These are phyloP conservation scores for Drosophila borealis DNA, from an alignment of 2,888 invertebrate genomes.

Conservation along the genomic window DNA sequence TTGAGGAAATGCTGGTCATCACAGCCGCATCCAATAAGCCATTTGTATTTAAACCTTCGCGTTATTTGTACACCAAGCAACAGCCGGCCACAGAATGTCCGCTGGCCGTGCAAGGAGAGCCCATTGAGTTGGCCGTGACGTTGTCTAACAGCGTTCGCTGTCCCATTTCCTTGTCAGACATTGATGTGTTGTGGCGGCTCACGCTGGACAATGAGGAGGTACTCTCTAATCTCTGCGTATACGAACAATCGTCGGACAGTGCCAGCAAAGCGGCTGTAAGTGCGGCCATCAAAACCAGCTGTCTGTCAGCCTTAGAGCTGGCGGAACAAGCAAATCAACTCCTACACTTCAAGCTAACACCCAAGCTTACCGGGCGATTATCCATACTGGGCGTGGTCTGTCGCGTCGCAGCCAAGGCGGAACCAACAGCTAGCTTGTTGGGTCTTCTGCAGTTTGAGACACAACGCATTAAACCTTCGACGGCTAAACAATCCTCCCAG, in stretches of 20 bases:
- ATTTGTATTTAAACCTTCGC: slow-evolving; percentile 92
- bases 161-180: slow-evolving; percentile 84
- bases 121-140: slow-evolving; percentile 89
- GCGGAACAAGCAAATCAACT: slow-evolving; percentile 86
- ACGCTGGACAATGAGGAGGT: slow-evolving; percentile 84
- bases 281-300: slow-evolving; percentile 82
- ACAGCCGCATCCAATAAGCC: slow-evolving; percentile 89
- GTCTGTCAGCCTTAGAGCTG: slow-evolving; percentile 75
- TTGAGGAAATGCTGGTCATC: slow-evolving; percentile 91
- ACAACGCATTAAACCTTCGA: slow-evolving; percentile 74
- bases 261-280: slow-evolving; percentile 73
- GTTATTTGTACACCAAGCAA: slow-evolving; percentile 89
- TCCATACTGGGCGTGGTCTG: slow-evolving; percentile 90
- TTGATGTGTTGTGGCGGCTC: slow-evolving; percentile 83
- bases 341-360: slow-evolving; percentile 90
- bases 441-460: slow-evolving; percentile 83
- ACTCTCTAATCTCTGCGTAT: slow-evolving; percentile 84
- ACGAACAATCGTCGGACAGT: slow-evolving; percentile 79
- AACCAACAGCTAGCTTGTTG: slow-evolving; percentile 77
- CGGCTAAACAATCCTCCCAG: slow-evolving; percentile 69
- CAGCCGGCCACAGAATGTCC: slow-evolving; percentile 89
- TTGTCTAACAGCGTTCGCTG: slow-evolving; percentile 87
- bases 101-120: slow-evolving; percentile 91
- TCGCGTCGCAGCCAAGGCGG: slow-evolving; percentile 82
- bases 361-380: slow-evolving; percentile 90